Percentiles rank a stretch among this genome's conserved stretches.
phyloP scores from a whole-genome alignment of 2,888 invertebrate species.

The Lingula anatina region DNA sequence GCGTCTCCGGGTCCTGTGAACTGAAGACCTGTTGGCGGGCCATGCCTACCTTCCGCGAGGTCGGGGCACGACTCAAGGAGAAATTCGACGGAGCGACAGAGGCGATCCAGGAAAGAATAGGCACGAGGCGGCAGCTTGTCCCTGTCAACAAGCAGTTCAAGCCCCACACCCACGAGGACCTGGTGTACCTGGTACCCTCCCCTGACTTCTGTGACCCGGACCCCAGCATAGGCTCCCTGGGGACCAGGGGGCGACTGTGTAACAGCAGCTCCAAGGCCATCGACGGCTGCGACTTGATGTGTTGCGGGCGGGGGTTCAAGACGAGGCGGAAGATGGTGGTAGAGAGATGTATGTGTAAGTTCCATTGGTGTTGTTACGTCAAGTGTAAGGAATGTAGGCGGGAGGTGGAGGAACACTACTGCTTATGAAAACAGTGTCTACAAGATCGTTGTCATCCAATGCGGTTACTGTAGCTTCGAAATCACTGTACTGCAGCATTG shows the following conservation, averaged over 20 bases:
- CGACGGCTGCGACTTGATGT: constrained; percentile 83
- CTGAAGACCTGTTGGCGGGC: constrained; percentile 95
- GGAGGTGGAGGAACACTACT: constrained; percentile 73
- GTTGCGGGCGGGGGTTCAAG: constrained; percentile 89
- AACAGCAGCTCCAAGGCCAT: constrained; percentile 73
- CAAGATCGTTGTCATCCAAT: no score
- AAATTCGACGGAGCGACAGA: constrained; percentile 89
- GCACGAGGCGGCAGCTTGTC: constrained; percentile 55
- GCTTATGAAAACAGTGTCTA: constrained; percentile 54
- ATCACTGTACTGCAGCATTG: no score
- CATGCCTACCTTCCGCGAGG: constrained; percentile 80
- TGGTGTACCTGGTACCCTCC: constrained; percentile 91
- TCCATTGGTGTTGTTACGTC: constrained; percentile 95
- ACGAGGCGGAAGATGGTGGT: constrained; percentile 68
- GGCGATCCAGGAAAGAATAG: constrained; percentile 56
- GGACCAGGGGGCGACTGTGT: constrained; percentile 55
- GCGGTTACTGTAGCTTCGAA: no score
- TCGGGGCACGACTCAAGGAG: constrained; percentile 82
- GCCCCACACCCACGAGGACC: constrained; percentile 81
- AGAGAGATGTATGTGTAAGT: constrained; percentile 86
- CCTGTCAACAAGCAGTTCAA: constrained; percentile 58
- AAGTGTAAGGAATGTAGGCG: constrained; percentile 81
- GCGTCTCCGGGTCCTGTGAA: constrained; percentile 92
- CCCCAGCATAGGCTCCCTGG: constrained; percentile 63
- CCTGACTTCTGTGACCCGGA: constrained; percentile 82